phyloP scores from a whole-genome alignment of 2,113 vertebrate genomes.

The Pimephales promelas region DNA sequence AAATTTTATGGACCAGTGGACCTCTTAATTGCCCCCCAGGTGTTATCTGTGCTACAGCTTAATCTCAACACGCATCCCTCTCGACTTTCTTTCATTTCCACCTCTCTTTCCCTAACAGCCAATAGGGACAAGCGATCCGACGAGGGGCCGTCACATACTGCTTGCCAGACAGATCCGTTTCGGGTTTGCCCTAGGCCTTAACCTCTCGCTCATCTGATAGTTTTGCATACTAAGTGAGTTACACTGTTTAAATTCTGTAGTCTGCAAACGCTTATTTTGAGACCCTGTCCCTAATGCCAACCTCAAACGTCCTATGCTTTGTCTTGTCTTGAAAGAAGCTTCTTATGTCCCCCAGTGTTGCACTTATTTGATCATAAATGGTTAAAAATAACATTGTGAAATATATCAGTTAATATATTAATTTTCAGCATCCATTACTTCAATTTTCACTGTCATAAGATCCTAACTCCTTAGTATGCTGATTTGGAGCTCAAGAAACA shows the following conservation, averaged over 20 bases:
- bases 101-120: conserved; percentile 40
- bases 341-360: too few relatives aligned
- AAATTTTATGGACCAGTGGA: conserved; percentile 89
- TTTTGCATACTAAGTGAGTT: conserved; percentile 16
- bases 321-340: too few relatives aligned
- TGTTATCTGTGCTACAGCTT: conserved; percentile 81
- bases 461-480: not conserved
- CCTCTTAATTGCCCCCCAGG: conserved; percentile 89
- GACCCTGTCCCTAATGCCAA: not conserved
- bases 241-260: not conserved
- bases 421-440: too few relatives aligned
- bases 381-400: too few relatives aligned
- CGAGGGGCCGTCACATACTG: not conserved
- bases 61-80: conserved; percentile 73
- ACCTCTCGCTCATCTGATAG: not conserved
- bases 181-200: not conserved
- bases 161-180: not conserved
- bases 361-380: too few relatives aligned
- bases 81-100: conserved; percentile 38
- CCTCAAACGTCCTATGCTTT: not conserved
- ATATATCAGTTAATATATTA: too few relatives aligned
- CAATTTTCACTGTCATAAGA: too few relatives aligned
- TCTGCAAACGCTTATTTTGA: not conserved
- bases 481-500: not conserved
- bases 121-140: conserved; percentile 7